Percentiles rank a stretch among this genome's conserved stretches.
phyloP scores from a whole-genome alignment of 2,113 vertebrate genomes.

The Steatornis caripensis region DNA sequence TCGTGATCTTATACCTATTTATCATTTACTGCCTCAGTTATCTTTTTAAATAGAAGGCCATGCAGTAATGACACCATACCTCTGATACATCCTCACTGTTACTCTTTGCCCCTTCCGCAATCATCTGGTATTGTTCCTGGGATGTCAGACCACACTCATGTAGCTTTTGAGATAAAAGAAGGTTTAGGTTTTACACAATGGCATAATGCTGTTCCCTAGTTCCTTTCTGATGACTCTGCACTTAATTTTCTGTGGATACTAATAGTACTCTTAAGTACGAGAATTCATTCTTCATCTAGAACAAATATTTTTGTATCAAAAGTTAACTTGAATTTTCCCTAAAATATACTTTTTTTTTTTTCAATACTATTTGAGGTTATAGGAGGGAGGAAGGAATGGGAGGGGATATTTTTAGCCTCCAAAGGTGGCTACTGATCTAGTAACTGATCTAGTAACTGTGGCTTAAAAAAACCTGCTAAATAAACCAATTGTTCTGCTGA shows the following conservation, averaged over 20 bases:
- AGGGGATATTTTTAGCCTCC: not conserved
- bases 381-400: too few species aligned
- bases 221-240: not conserved
- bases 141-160: not conserved
- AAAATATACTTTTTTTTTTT: not conserved
- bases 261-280: not conserved
- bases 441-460: too few species aligned
- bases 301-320: not conserved
- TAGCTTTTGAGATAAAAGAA: not conserved
- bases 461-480: not conserved
- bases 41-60: fast-evolving
- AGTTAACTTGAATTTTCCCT: not conserved
- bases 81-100: not conserved
- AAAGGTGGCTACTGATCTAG: too few species aligned
- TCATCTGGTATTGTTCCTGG: not conserved
- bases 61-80: not conserved
- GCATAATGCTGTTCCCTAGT: not conserved
- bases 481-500: not conserved
- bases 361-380: not conserved
- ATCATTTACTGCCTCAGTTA: not conserved
- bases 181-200: not conserved
- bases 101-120: not conserved
- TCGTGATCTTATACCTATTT: not conserved
- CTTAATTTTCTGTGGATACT: not conserved
- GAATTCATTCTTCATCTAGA: not conserved